Base-by-base conservation (phyloP, 2,113 vertebrate species). In the Sorex fumeus region DNA sequence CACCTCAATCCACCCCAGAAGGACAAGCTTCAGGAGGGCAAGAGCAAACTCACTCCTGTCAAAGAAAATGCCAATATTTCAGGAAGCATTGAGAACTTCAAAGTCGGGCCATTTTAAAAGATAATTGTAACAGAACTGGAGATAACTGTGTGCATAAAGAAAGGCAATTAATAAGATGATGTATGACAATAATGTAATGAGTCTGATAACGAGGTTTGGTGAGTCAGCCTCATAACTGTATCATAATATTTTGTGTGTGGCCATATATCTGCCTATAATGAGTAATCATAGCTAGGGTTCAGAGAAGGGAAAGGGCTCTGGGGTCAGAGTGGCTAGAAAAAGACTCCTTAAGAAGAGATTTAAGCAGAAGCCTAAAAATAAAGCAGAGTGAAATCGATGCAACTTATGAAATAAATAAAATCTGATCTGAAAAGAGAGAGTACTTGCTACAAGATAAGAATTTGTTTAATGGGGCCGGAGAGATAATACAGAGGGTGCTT, bases 151-250 rank as follows among this genome's bases (percentile, higher is more conserved):
- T 2, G 0, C 76, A 84, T 93, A 88, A 27, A 69, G 91, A 93
- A 92, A 90, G 86, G 69, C 88, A 74, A 92, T 91, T 86, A 90
- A 92, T 80, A 93, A 86, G 82, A 93, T 95, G 95, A 96, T 82
- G n/a, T 92, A 94, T 67, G 92, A 88, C 84, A 87, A 95, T 95
- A 96, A 95, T 82, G 72, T 91, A 94, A 96, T 94, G 84, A 95
- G 88, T 9, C 80, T 84, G 81, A 93, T 81, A 92, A 11, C 87
- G 89, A 90, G n/a, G 64, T 80, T 91, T 92, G 69, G 81, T 96
- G 92, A 97, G 89, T 95, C 94, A 96, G 88, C 86, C 91, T 81
- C 87, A 87, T 93, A 91, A 94, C 53, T 86, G 92, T 77, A 88
- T 87, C 64, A 6, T 81, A 90, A 71, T 83, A 60, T 93, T 95